Percentiles rank a stretch among this genome's conserved stretches.
These are phyloP conservation scores for Sorex maritimensis DNA, from an alignment of 2,797 vertebrate species.

Conservation along the genomic window DNA sequence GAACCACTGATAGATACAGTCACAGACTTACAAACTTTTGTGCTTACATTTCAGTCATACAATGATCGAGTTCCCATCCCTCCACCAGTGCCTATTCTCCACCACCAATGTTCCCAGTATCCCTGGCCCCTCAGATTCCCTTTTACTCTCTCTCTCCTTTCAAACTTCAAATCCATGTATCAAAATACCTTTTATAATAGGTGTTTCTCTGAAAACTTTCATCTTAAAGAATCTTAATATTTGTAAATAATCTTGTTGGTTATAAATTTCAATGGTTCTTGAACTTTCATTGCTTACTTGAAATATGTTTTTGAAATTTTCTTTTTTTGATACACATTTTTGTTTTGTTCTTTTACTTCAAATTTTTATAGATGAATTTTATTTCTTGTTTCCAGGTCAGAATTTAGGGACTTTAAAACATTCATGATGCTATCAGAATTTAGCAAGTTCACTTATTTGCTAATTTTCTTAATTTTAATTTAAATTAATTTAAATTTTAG, in stretches of 20 bases:
- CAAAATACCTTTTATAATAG: conserved; percentile 32
- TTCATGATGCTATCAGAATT: not conserved
- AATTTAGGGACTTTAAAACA: conserved; percentile 2
- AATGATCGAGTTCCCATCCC: too few species aligned
- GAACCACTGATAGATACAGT: too few species aligned
- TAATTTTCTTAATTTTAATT: not conserved
- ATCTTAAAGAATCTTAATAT: conserved; percentile 11
- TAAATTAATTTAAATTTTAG: too few species aligned
- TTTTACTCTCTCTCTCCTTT: not conserved
- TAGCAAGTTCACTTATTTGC: not conserved
- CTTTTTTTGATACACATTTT: not conserved
- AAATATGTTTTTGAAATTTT: not conserved
- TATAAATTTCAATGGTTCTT: not conserved
- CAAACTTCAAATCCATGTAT: not conserved
- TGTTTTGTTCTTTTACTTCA: conserved; percentile 19
- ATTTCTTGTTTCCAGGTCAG: not conserved
- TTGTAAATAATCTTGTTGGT: conserved; percentile 7
- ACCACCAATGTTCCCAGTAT: too few species aligned
- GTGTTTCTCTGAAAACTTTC: conserved; percentile 24
- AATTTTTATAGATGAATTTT: conserved; percentile 1
- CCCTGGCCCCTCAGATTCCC: too few species aligned
- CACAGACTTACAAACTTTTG: too few species aligned
- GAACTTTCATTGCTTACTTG: not conserved
- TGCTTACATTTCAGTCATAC: too few species aligned
- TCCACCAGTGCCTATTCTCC: too few species aligned